Evolutionary conservation across 1,140 invertebrate species (phyloP).

Genomic region (Cydia fagiglandana): DNA sequence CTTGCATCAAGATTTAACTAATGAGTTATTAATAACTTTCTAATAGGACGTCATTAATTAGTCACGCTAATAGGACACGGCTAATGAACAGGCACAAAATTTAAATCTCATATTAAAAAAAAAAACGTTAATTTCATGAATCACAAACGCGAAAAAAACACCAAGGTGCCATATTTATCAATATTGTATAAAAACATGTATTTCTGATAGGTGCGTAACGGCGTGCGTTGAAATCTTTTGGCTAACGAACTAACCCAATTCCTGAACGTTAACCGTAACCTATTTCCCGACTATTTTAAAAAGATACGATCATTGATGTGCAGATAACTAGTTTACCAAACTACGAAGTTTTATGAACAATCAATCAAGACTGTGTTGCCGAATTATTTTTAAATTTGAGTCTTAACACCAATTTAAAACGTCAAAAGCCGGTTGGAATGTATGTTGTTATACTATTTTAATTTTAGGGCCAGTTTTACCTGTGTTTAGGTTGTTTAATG

Average conservation of each 20-base stretch:
- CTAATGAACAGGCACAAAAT: not conserved
- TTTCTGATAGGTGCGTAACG: conserved; percentile 1
- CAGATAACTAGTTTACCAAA: not conserved
- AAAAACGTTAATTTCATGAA: not conserved
- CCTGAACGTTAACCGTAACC: conserved; percentile 27
- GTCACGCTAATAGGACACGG: not conserved
- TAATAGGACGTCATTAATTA: not conserved
- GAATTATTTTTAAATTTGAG: not conserved
- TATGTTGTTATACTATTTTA: too few species aligned
- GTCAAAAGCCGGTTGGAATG: not conserved
- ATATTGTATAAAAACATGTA: not conserved
- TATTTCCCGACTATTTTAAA: conserved; percentile 23
- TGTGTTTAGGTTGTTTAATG: not conserved
- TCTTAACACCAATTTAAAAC: not conserved
- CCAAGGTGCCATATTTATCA: not conserved
- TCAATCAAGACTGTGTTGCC: not conserved
- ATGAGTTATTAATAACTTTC: not conserved
- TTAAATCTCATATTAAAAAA: not conserved
- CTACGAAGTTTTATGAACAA: not conserved
- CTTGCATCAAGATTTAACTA: not conserved
- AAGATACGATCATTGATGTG: conserved; percentile 16
- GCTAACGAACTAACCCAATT: conserved; percentile 28
- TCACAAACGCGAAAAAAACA: too few species aligned
- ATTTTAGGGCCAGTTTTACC: not conserved
- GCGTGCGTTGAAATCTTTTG: conserved; percentile 31